These are phyloP conservation scores for Hemicentrotus pulcherrimus DNA, from an alignment of 35 echinoderm and acorn worm genomes.

Conservation along the genomic window DNA sequence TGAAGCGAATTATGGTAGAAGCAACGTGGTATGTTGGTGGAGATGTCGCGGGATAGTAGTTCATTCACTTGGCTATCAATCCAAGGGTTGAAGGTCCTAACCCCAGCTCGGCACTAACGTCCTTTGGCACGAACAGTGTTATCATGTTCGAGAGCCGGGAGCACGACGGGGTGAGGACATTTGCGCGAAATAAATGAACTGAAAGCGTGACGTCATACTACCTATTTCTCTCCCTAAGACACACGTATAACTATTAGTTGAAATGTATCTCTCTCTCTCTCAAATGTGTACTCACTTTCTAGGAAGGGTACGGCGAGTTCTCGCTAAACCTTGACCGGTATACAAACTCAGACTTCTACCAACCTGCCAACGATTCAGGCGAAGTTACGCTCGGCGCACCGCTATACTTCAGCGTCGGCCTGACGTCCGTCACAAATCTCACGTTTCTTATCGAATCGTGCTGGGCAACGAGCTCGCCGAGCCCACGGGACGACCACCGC, in stretches of 20 bases:
- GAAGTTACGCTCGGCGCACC: neutral
- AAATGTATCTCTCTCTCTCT: neutral
- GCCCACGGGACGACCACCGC: neutral
- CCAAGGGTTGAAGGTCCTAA: too few species aligned
- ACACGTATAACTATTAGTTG: too few species aligned
- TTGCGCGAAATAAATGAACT: neutral
- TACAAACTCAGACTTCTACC: neutral
- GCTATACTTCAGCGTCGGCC: neutral
- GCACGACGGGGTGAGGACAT: neutral
- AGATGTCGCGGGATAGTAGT: neutral
- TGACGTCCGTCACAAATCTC: neutral
- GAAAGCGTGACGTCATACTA: too few species aligned
- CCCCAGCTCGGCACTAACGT: too few species aligned
- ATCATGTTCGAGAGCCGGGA: too few species aligned
- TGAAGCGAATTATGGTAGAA: neutral
- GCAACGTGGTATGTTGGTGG: too few species aligned
- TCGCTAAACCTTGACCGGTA: neutral
- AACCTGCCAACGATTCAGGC: neutral
- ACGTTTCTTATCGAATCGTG: conserved; percentile 32
- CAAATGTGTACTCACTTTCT: too few species aligned
- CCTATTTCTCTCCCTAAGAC: too few species aligned
- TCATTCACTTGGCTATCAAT: neutral
- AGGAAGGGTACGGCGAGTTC: conserved; percentile 8
- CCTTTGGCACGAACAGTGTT: too few species aligned
- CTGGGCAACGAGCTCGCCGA: neutral